Evolutionary conservation across 2,797 vertebrate genomes (phyloP).

Genomic region (Molossus alvarezi): DNA sequence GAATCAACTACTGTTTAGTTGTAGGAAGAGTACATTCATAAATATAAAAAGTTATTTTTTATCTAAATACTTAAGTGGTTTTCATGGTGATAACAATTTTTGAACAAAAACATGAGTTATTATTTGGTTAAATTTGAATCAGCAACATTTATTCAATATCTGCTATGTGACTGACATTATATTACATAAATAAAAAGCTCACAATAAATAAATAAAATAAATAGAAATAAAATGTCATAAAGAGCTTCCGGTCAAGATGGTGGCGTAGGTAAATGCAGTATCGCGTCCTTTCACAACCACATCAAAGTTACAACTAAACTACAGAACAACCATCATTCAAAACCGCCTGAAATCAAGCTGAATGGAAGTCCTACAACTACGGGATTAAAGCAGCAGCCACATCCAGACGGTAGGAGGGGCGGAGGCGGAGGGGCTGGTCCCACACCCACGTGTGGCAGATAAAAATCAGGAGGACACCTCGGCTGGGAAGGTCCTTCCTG

Average conservation of each 20-base stretch:
- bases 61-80: conserved; percentile 48
- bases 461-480: too few species aligned
- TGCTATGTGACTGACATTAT: conserved; percentile 51
- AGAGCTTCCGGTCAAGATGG: background rate
- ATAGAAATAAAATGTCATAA: conserved; percentile 62
- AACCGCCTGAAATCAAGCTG: too few species aligned
- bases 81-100: background rate
- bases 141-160: conserved; percentile 68
- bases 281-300: too few species aligned
- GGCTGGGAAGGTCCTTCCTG: too few species aligned
- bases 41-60: conserved; percentile 55
- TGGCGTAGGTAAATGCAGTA: too few species aligned
- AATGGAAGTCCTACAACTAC: too few species aligned
- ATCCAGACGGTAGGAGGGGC: too few species aligned
- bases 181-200: conserved; percentile 54
- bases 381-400: too few species aligned
- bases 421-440: too few species aligned
- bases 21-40: background rate
- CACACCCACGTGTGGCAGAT: too few species aligned
- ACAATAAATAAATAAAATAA: conserved; percentile 66
- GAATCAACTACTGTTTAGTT: background rate
- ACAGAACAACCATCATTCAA: too few species aligned
- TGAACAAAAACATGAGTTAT: conserved; percentile 47
- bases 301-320: too few species aligned
- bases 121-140: conserved; percentile 66